Base-by-base conservation (phyloP, 92 coral and sea anemone genomes). In the Actinernus sp. region DNA sequence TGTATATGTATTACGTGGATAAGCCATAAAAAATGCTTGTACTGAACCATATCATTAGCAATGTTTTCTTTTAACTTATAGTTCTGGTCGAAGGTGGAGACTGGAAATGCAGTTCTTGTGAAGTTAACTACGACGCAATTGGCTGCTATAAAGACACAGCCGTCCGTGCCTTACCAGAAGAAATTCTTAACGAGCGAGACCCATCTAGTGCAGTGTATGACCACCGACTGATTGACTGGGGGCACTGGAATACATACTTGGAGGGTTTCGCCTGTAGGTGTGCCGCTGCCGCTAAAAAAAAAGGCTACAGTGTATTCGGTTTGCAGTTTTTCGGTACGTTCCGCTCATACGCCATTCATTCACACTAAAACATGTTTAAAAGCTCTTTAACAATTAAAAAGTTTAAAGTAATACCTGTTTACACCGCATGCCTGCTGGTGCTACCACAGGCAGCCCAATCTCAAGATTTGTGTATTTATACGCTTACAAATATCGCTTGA, bases 241-340 rank as follows among this genome's bases (percentile, higher is more conserved):
- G 7, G 7, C 32, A 87, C 48, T 91, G 97, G 97, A 63, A 91
- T 56, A 57, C 49, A 24, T 91, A 82, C 65, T 82, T 87, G 69
- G 66, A 68, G 2, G 91, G 46, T 0, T 87, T 91, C 65, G 88
- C 93, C 1, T 91, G 97, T 39, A 67, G 96, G 44, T 89, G 96
- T 56, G 96, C 96, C 0, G 39, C 55, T 16, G 37, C 49, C 29
- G 88, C 87, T 14, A 67, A 67, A 68, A 79, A 48, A 3, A 78
- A 60, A 22, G 97, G 93, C 3, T 87, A 78, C 61, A 82, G 26
- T 1, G 79, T 81, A 1, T 91, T 91, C 28, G 93, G 91, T 11
- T 41, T 91, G 40, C 97, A 91, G 79, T 83, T 67, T 49, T 91
- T 57, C 18, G 97, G 97, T 91, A 78, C 10, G 81, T 5, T n/a